Percentiles rank a stretch among this genome's conserved stretches.
Conservation (phyloP, 2,113 vertebrate species). For the Eurystomus gularis region DNA sequence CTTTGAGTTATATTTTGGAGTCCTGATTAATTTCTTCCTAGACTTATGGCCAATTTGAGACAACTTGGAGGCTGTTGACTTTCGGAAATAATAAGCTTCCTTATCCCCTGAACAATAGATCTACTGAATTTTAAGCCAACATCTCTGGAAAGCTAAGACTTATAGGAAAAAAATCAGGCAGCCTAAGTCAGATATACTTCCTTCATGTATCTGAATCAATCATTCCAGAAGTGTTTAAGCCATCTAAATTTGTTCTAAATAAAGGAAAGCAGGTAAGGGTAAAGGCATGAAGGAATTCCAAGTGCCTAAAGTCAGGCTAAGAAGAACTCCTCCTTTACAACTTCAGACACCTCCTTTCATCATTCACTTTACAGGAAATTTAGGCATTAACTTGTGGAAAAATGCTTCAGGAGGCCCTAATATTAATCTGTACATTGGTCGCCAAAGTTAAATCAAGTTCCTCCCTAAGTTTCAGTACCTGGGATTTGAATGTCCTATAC, state of each 20-base stretch:
- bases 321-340: background rate
- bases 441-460: background rate
- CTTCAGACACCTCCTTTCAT: background rate
- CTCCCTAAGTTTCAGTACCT: background rate
- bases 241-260: background rate
- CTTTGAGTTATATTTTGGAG: background rate
- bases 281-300: background rate
- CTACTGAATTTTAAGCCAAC: background rate
- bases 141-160: background rate
- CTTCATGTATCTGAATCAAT: background rate
- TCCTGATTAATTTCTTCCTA: conserved; percentile 50
- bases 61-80: background rate
- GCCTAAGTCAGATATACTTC: background rate
- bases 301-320: background rate
- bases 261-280: background rate
- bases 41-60: background rate
- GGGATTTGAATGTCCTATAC: background rate
- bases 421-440: background rate
- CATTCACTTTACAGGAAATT: background rate
- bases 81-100: background rate
- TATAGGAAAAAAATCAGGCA: background rate
- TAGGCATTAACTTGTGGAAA: background rate
- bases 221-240: background rate
- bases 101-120: background rate
- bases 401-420: background rate